Conservation (phyloP, 2,797 vertebrate species). For the Xenops minutus region DNA sequence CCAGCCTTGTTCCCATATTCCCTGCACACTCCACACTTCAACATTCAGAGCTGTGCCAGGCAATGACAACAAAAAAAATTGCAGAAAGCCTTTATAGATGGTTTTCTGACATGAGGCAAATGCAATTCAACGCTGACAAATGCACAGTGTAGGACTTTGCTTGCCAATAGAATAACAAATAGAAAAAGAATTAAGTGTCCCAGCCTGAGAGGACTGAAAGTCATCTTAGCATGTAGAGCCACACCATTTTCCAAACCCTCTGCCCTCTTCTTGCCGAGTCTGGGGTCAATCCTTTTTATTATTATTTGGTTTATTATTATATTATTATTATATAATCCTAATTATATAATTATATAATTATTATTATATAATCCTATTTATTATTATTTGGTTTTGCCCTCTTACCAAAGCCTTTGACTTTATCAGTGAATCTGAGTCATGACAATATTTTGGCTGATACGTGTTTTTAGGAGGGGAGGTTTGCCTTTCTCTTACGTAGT, state of each 20-base stretch:
- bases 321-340: too few relatives aligned
- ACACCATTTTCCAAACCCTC: not conserved
- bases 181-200: constrained; percentile 55
- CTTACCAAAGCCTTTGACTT: not conserved
- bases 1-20: not conserved
- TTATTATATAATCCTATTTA: too few relatives aligned
- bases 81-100: not conserved
- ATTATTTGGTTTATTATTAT: not conserved
- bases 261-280: not conserved
- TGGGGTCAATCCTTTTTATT: not conserved
- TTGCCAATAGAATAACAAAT: constrained; percentile 21
- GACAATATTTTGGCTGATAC: not conserved
- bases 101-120: constrained; percentile 31
- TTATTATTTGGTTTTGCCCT: not conserved
- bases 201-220: constrained; percentile 31
- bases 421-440: not conserved
- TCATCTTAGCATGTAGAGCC: not conserved
- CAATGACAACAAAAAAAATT: constrained; percentile 4
- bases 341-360: too few relatives aligned
- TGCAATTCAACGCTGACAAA: constrained; percentile 40
- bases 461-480: not conserved
- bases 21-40: not conserved
- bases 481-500: not conserved
- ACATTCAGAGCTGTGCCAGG: not conserved
- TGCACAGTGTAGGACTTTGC: not conserved